Evolutionary conservation across 2,113 vertebrate genomes (phyloP).

Genomic region (Carassius gibelio): DNA sequence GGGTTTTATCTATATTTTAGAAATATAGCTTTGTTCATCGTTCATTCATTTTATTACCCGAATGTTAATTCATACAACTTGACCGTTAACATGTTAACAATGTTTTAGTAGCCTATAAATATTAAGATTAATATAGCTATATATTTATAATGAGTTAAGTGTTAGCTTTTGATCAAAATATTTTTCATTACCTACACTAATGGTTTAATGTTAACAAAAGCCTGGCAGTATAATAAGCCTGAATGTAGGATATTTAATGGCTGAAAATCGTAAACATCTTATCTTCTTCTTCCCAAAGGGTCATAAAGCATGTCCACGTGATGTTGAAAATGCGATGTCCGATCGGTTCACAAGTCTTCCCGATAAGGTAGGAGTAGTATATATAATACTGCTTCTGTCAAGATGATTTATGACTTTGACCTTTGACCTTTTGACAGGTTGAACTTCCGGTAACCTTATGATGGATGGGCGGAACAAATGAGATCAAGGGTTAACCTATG

Average conservation of each 20-base stretch:
- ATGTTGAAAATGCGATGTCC: not conserved
- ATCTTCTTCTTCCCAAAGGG: not conserved
- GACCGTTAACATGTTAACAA: no score
- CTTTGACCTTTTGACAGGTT: no score
- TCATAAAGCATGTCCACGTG: not conserved
- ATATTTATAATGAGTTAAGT: no score
- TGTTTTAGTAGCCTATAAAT: not conserved
- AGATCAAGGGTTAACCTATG: no score
- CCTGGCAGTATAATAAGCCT: not conserved
- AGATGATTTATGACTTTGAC: no score
- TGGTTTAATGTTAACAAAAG: not conserved
- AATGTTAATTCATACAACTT: not conserved
- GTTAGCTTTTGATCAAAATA: no score
- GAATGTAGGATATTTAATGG: no score
- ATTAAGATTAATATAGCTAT: not conserved
- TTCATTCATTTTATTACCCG: not conserved
- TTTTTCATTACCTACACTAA: no score
- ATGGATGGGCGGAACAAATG: no score
- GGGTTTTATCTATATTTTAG: not conserved
- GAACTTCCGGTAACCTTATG: no score
- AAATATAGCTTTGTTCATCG: not conserved
- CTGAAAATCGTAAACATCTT: not conserved
- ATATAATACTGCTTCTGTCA: no score
- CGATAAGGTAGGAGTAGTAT: slow-evolving; percentile 14
- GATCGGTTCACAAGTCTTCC: not conserved